phyloP scores from a whole-genome alignment of 2,888 invertebrate genomes.

The Xylota sylvarum region DNA sequence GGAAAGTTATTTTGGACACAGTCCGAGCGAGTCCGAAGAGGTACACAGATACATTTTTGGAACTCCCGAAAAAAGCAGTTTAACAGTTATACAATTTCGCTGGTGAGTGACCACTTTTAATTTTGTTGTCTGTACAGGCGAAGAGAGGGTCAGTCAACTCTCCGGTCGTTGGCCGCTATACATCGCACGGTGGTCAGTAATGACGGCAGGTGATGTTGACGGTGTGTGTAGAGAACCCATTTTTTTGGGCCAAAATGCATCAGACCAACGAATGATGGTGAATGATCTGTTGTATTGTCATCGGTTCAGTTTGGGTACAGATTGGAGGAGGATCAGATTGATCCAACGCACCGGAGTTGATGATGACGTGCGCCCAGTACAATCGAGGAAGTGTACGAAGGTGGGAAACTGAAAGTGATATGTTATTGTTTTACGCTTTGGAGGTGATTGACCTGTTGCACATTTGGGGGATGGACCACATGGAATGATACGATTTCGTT shows the following conservation, averaged over 20 bases:
- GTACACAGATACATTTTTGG: constrained; percentile 60
- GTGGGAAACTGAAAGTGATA: constrained; percentile 70
- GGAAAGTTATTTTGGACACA: constrained; percentile 68
- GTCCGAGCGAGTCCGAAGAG: constrained; percentile 21
- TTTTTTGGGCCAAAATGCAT: constrained; percentile 40
- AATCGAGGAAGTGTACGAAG: constrained; percentile 21
- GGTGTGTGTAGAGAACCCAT: constrained; percentile 40
- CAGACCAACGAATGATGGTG: constrained; percentile 7
- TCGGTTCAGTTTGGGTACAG: constrained; percentile 11
- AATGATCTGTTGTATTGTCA: constrained; percentile 58
- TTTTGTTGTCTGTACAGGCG: constrained; percentile 70
- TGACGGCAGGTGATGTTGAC: constrained; percentile 47
- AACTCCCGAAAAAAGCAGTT: constrained; percentile 69
- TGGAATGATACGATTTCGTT: background rate
- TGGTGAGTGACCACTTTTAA: constrained; percentile 79
- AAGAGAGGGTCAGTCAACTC: constrained; percentile 72
- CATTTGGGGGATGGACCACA: constrained; percentile 33
- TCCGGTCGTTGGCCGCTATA: constrained; percentile 74
- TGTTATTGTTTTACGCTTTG: constrained; percentile 29
- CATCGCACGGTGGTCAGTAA: constrained; percentile 57
- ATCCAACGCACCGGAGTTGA: constrained; percentile 19
- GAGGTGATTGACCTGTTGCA: constrained; percentile 60
- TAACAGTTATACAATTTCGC: constrained; percentile 80
- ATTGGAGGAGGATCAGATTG: constrained; percentile 40
- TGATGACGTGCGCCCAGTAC: constrained; percentile 33